phyloP scores from a whole-genome alignment of 2,797 vertebrate species.

The Poeciliopsis infans region DNA sequence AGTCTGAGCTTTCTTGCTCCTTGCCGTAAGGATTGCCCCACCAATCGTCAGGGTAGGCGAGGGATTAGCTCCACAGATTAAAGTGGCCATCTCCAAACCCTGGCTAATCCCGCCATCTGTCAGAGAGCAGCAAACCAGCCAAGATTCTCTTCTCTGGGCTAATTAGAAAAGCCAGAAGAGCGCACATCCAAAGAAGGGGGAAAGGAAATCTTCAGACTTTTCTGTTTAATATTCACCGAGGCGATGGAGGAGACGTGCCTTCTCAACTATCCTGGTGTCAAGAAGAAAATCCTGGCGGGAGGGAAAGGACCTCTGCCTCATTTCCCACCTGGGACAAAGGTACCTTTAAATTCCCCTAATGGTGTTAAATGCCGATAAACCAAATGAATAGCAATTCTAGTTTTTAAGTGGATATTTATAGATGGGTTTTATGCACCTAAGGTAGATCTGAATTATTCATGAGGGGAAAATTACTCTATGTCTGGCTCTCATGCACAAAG shows the following conservation, averaged over 20 bases:
- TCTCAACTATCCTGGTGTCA: slow-evolving; percentile 84
- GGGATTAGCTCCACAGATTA: slow-evolving; percentile 83
- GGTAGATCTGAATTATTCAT: slow-evolving; percentile 69
- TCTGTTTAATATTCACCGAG: slow-evolving; percentile 7
- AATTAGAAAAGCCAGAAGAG: slow-evolving; percentile 69
- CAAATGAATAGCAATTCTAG: slow-evolving; percentile 2
- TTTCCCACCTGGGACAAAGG: slow-evolving; percentile 87
- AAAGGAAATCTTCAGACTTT: slow-evolving; percentile 23
- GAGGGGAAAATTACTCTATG: slow-evolving; percentile 50
- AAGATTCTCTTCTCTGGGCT: slow-evolving; percentile 61
- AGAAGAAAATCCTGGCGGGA: slow-evolving; percentile 88
- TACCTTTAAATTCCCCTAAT: slow-evolving; percentile 46
- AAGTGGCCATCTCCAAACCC: slow-evolving; percentile 77
- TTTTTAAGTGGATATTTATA: slow-evolving; percentile 54
- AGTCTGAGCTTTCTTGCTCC: slow-evolving; percentile 38
- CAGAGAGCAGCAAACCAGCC: slow-evolving; percentile 78
- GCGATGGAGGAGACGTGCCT: slow-evolving; percentile 86
- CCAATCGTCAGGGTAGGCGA: slow-evolving; percentile 60
- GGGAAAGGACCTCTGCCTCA: slow-evolving; percentile 83
- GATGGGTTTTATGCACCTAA: slow-evolving; percentile 44
- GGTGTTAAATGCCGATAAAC: not conserved
- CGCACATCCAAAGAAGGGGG: slow-evolving; percentile 16
- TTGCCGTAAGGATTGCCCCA: slow-evolving; percentile 63
- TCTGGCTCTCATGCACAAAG: slow-evolving; percentile 60
- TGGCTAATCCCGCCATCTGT: slow-evolving; percentile 86